Evolutionary conservation across 2,113 vertebrate genomes (phyloP), one percentile per base, ranked within the genome.

Genomic region (Oryzias melastigma): DNA sequence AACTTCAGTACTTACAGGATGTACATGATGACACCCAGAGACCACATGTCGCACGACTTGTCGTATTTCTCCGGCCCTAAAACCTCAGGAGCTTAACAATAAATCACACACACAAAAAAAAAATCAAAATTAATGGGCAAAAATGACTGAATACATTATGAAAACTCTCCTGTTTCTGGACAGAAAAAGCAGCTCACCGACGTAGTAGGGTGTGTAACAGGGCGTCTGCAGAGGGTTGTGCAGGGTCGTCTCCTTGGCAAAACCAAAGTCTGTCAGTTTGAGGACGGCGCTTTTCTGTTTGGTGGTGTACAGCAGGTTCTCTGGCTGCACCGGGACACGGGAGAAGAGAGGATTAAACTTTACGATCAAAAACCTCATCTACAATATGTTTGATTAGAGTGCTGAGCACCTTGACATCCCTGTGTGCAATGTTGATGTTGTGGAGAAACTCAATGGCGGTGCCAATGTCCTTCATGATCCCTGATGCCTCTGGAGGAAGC

Each of bases 21-120:
- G 58, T 99, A 99, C 90, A 96, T 98, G 87, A 99, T 99, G 85
- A 99, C 97, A 0, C 97, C 97, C 87, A 99, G 85, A 0, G 97
- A 99, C 97, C 97, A 99, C 96, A 99, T 98, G 89, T 99, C 97
- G 81, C 97, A 99, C 0, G 97, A 99, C 73, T 95, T 99, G 92
- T 99, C 97, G 40, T 99, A 99, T 70, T 99, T 99, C 86, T 99
- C 97, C 35, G 97, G 97, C 63, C 97, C 97, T 59, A 99, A 91
- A 68, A 99, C 97, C 87, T 99, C 97, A 16, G 97, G 97, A 63
- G 97, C 97, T 99, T 83, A 73, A 77, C 51, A 29, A 10, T 3
- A 18, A 14, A 41, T 71, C 2, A 82, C 24, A 75, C 17, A n/a
- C n/a, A n/a, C n/a, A n/a, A n/a, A n/a, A n/a, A n/a, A 73, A 1